Base-by-base conservation (phyloP, 1,140 invertebrate species). In the Trypoxylus dichotomus region DNA sequence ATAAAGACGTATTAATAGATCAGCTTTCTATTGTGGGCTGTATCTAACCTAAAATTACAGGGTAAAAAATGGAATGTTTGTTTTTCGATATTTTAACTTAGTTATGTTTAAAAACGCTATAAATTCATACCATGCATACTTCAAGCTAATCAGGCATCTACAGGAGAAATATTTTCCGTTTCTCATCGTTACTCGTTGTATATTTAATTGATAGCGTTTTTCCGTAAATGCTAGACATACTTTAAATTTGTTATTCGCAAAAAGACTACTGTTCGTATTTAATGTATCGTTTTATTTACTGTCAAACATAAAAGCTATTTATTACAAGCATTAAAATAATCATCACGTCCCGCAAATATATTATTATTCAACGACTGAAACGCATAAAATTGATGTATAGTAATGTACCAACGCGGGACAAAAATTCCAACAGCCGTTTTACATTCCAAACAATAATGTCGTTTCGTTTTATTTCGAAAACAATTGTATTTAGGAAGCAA, bases 341-440 rank as follows among this genome's bases (percentile, higher is more conserved):
- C 60, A 25, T 63, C 60, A 63, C 60, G 60, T 63, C 21, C 60
- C 10, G 60, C n/a, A 63, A 63, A 63, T 63, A 63, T 63, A 63
- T 63, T 63, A 63, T 47, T 63, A 63, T 63, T 63, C 60, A 63
- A 63, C 60, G 60, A 63, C 60, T 63, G n/a, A 63, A 63, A 24
- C 60, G 21, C 60, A 63, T 63, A 63, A 63, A 63, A 63, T 63
- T 63, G 60, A 63, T 63, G 60, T 63, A 63, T 63, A 63, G 60
- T 63, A 63, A 63, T 63, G 60, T 63, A 21, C 43, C 60, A 63
- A 63, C 60, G 19, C 60, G 21, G 60, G 60, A 19, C 60, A 63
- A 63, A 47, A 63, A 63, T 63, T 63, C 60, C 60, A 63, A 24
- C 21, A 21, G 60, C 19, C 21, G 60, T 24, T 27, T 63, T 63